Conservation (phyloP, 2,888 invertebrate species). For the Ernsta delagoae region DNA sequence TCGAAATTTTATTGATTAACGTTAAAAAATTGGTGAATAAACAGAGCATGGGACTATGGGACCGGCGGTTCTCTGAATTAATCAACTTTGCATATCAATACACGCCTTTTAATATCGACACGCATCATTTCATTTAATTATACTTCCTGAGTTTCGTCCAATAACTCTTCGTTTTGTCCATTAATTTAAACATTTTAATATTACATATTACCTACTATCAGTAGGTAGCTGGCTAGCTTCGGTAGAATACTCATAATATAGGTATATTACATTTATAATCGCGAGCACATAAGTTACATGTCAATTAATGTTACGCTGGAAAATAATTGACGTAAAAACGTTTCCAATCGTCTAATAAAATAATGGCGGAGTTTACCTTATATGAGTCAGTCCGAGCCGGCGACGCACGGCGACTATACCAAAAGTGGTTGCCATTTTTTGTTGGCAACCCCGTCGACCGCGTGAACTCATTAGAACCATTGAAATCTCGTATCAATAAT, state of each 20-base stretch:
- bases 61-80: conserved; percentile 72
- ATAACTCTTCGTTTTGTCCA: conserved; percentile 53
- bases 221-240: not conserved
- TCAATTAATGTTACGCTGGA: conserved; percentile 70
- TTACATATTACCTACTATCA: not conserved
- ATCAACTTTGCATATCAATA: conserved; percentile 81
- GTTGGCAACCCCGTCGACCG: conserved; percentile 6
- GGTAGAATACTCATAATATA: too few relatives aligned
- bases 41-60: conserved; percentile 55
- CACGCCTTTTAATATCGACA: conserved; percentile 80
- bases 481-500: conserved; percentile 27
- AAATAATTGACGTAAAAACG: conserved; percentile 77
- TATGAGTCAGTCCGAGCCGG: conserved; percentile 44
- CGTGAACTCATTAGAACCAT: conserved; percentile 26
- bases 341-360: conserved; percentile 59
- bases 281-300: conserved; percentile 57
- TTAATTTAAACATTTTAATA: conserved; percentile 45
- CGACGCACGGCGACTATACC: not conserved
- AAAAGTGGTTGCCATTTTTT: conserved; percentile 18
- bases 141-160: conserved; percentile 68
- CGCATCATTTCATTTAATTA: conserved; percentile 82
- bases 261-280: conserved; percentile 63
- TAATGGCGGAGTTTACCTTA: conserved; percentile 64
- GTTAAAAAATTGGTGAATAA: conserved; percentile 74
- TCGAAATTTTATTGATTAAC: conserved; percentile 74